Conservation (phyloP, 1,140 invertebrate genomes). For the Macrobrachium nipponense region DNA sequence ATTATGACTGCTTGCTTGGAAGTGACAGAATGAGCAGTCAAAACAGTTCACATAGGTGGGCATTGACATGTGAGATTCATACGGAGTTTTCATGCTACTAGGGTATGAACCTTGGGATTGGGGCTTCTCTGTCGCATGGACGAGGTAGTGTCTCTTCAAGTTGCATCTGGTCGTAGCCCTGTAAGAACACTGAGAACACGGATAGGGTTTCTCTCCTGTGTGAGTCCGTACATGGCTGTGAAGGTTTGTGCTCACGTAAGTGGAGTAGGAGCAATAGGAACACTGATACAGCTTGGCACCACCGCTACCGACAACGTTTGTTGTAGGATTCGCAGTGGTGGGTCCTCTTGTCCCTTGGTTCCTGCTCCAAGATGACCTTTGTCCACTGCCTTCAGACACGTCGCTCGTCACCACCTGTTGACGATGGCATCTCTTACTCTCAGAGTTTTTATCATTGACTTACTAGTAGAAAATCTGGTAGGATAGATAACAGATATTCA, state of each 20-base stretch:
- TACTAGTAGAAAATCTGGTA: neutral
- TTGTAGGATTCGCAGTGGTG: constrained; percentile 40
- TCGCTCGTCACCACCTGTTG: constrained; percentile 40
- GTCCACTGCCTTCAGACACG: neutral
- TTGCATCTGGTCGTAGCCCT: constrained; percentile 46
- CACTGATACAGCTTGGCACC: constrained; percentile 50
- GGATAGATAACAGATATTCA: too few species aligned
- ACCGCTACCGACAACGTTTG: constrained; percentile 34
- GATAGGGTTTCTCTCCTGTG: constrained; percentile 52
- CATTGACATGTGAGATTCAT: too few species aligned
- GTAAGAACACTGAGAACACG: constrained; percentile 38
- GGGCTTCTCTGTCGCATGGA: constrained; percentile 20
- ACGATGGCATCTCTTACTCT: constrained; percentile 2
- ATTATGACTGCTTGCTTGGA: too few species aligned
- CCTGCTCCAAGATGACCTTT: constrained; percentile 8
- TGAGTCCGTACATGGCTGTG: constrained; percentile 53
- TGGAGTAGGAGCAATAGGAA: constrained; percentile 55
- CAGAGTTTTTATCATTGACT: neutral
- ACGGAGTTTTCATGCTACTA: neutral
- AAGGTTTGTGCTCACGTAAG: constrained; percentile 54
- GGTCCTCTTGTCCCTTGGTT: neutral
- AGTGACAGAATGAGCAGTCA: too few species aligned
- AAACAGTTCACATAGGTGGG: too few species aligned
- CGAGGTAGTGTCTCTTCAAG: constrained; percentile 42
- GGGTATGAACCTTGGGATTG: neutral